Evolutionary conservation across 2,797 vertebrate genomes (phyloP).

Genomic region (Alouatta caraya): DNA sequence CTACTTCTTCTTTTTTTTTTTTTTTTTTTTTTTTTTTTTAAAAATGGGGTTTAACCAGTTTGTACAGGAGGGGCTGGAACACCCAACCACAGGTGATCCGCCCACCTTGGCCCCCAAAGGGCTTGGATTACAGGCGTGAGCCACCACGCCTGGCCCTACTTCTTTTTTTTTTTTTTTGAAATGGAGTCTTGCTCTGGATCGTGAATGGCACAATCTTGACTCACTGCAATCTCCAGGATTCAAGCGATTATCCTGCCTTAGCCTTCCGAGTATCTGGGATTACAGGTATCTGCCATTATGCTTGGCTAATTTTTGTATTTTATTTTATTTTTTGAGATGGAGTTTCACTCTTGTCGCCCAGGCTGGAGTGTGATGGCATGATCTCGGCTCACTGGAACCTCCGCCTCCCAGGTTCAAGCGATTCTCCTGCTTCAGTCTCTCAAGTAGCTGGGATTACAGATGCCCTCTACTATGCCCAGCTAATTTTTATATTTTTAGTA

Average conservation of each 20-base stretch:
- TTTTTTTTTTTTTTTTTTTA: background rate
- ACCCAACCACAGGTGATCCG: no score
- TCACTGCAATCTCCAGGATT: background rate
- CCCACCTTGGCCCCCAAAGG: no score
- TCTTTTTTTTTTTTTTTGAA: background rate
- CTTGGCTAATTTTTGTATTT: background rate
- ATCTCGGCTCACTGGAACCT: background rate
- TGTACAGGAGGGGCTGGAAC: no score
- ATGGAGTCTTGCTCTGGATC: background rate
- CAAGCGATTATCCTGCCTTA: background rate
- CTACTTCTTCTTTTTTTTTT: background rate
- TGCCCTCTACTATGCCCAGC: background rate
- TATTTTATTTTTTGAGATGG: background rate
- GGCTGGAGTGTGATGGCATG: background rate
- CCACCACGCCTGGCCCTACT: no score
- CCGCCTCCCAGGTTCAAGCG: background rate
- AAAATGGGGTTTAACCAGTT: no score
- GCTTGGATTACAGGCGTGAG: no score
- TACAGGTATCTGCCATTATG: background rate
- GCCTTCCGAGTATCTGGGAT: background rate
- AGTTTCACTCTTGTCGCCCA: background rate
- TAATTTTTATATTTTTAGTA: background rate
- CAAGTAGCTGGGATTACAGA: background rate
- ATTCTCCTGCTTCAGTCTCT: background rate
- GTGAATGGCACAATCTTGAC: background rate